Conservation (phyloP, 2,797 vertebrate genomes). For the Oreochromis mossambicus region DNA sequence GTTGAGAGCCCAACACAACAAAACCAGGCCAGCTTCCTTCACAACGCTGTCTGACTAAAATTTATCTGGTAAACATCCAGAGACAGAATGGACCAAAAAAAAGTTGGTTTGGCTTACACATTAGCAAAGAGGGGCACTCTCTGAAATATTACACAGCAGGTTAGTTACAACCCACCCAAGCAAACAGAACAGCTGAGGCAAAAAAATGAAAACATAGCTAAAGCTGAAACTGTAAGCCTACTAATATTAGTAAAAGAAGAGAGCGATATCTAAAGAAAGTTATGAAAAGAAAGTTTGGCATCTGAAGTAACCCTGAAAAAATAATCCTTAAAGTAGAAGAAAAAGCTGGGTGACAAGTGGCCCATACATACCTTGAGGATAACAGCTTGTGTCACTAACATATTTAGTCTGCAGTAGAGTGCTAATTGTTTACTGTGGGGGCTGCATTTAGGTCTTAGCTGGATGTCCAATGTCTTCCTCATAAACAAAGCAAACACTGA, state of each 20-base stretch:
- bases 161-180: background rate
- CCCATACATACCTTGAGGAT: background rate
- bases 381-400: background rate
- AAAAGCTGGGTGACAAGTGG: background rate
- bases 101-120: background rate
- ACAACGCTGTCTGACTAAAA: background rate
- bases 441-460: background rate
- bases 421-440: background rate
- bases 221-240: background rate
- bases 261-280: background rate
- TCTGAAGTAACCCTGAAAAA: background rate
- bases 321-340: background rate
- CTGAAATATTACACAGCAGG: background rate
- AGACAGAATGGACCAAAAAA: background rate
- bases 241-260: background rate
- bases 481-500: background rate
- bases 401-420: background rate
- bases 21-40: background rate
- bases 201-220: background rate
- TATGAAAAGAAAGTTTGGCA: background rate
- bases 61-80: background rate
- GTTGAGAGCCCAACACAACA: background rate
- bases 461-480: background rate
- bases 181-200: background rate
- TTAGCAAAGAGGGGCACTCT: background rate